Conservation (phyloP, 2,888 invertebrate species). For the Sphaerophoria rueppellii region DNA sequence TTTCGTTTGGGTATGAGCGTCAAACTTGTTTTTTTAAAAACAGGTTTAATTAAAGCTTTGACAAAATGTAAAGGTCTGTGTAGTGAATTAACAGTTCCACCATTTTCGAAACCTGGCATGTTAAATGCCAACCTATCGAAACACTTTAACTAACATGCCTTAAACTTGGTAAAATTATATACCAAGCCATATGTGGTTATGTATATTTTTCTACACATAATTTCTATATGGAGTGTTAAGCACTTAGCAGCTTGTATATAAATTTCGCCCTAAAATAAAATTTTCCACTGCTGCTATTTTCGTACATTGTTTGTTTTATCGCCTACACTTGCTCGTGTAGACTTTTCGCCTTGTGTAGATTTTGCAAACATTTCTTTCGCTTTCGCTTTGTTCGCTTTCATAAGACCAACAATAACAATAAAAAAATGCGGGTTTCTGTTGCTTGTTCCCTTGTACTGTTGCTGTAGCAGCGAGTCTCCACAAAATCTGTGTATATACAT, state of each 20-base stretch:
- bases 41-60: neutral
- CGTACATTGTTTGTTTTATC: conserved; percentile 40
- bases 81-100: conserved; percentile 14
- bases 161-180: conserved; percentile 34
- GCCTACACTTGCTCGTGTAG: conserved; percentile 29
- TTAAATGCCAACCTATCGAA: conserved; percentile 29
- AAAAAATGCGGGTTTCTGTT: conserved; percentile 46
- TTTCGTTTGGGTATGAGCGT: neutral
- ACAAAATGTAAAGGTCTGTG: neutral
- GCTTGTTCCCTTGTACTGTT: conserved; percentile 11
- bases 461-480: conserved; percentile 59
- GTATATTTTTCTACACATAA: conserved; percentile 55
- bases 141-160: neutral
- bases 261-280: conserved; percentile 14
- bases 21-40: conserved; percentile 21
- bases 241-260: conserved; percentile 38
- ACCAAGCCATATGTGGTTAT: neutral
- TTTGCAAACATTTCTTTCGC: conserved; percentile 43
- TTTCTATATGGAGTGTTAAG: conserved; percentile 43
- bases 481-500: conserved; percentile 57
- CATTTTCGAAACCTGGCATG: conserved; percentile 44
- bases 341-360: conserved; percentile 61
- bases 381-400: conserved; percentile 9
- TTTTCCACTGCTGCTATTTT: conserved; percentile 64
- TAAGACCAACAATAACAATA: neutral